Evolutionary conservation across 2,888 invertebrate species (phyloP), one percentile per base, ranked within the genome.

Genomic region (Macrophya annulata): DNA sequence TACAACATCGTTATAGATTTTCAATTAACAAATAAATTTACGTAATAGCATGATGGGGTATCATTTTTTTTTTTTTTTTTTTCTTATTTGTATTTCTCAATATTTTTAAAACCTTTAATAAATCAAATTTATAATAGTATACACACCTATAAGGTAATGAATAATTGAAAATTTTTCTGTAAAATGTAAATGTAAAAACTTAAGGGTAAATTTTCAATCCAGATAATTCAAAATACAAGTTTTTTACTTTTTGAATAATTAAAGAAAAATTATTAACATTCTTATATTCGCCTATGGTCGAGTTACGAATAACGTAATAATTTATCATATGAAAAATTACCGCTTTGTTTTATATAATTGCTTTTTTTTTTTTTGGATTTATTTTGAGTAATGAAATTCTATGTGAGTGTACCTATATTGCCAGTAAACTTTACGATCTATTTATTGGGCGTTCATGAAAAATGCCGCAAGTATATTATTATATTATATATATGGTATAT

Each of bases 381-480:
- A 62, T 21, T n/a, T 21, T 21, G 9, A 25, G 62, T 8, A 25
- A 25, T 62, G 12, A 31, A 62, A 62, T 12, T 62, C 12, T 25
- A 48, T 12, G 15, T 48, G 31, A 12, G 62, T 62, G 12, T 25
- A 62, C 21, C 3, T 62, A 62, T 40, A 8, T 43, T 40, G 71
- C 71, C 15, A 71, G 15, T 68, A 68, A 68, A 68, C 25, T 31
- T 68, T 31, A 25, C 15, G 21, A 76, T 48, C 1, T 8, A 17
- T n/a, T 72, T 43, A n/a, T 72, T 72, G 48, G 40, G 68, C 21
- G 68, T 72, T 85, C 72, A 82, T 85, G 82, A 82, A 82, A 82
- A 85, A 82, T 85, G 85, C 68, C 17, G 51, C 21, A 51, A 81
- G 48, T 65, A 48, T 51, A 31, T 48, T 55, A n/a, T 55, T 55